Conservation (phyloP, 2,888 invertebrate species). For the Idaea dimidiata region DNA sequence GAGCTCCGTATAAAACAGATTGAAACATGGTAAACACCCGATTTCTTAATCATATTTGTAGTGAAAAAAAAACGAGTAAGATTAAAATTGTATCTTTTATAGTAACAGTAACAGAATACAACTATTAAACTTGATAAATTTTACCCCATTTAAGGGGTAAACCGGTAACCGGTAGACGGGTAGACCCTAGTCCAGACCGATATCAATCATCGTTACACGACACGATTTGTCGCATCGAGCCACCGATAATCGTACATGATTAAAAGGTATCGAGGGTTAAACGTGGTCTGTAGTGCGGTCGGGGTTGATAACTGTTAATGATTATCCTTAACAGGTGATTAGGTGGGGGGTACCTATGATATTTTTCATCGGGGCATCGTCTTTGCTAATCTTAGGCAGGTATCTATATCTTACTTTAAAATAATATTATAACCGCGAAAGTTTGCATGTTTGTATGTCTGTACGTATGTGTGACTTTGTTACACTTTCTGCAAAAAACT, state of each 20-base stretch:
- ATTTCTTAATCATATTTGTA: no score
- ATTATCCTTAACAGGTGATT: slow-evolving; percentile 1
- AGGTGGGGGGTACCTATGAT: background rate
- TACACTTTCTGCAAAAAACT: no score
- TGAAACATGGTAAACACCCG: no score
- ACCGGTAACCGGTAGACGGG: background rate
- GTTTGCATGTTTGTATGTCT: no score
- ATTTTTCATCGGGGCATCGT: slow-evolving; percentile 1
- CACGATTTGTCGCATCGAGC: slow-evolving; percentile 12
- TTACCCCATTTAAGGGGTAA: background rate
- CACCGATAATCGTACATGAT: slow-evolving; percentile 20
- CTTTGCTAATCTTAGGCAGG: no score
- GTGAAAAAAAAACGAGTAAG: no score
- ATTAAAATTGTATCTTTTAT: background rate
- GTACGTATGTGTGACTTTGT: no score
- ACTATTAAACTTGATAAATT: background rate
- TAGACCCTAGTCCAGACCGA: background rate
- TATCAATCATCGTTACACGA: slow-evolving; percentile 12
- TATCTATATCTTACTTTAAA: no score
- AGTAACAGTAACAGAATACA: background rate
- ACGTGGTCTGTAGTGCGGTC: background rate
- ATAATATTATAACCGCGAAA: no score
- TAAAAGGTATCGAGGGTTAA: background rate
- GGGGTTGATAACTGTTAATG: background rate
- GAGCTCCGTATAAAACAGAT: no score